Percentiles rank a stretch among this genome's conserved stretches.
Evolutionary conservation across 2,113 vertebrate genomes (phyloP).

Genomic region (Peromyscus leucopus): DNA sequence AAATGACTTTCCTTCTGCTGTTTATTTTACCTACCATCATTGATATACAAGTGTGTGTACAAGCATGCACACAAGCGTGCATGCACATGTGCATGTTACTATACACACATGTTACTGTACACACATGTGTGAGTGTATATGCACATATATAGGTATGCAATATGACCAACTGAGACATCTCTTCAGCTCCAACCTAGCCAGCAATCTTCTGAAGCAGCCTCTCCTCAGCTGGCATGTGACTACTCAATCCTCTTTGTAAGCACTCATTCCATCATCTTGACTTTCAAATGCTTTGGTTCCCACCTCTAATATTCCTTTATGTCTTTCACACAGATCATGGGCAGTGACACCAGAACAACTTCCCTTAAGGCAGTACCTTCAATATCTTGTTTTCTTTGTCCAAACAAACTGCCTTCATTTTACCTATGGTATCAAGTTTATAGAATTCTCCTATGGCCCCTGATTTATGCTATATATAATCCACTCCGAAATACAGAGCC

Average conservation of each 20-base stretch:
- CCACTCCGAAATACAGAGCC: background rate
- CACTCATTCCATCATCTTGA: background rate
- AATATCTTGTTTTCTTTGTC: slow-evolving; percentile 15
- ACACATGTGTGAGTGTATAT: background rate
- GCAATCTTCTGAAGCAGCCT: background rate
- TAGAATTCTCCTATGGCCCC: background rate
- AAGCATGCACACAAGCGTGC: too few species aligned
- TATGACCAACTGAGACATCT: background rate
- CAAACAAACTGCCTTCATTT: background rate
- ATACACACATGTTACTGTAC: too few species aligned
- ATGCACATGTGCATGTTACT: background rate
- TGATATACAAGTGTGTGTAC: background rate
- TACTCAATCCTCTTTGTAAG: background rate
- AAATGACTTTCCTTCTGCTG: background rate
- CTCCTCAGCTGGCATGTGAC: background rate
- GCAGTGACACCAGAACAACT: background rate
- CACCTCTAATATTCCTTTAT: rapidly evolving
- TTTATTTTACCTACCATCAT: background rate
- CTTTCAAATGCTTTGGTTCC: background rate
- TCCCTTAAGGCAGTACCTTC: background rate
- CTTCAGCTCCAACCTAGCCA: background rate
- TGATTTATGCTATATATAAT: slow-evolving; percentile 54
- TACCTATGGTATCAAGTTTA: background rate
- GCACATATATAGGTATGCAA: background rate
- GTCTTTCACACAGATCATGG: background rate